These are phyloP conservation scores for Onychostruthus taczanowskii DNA, from an alignment of 2,113 vertebrate species.

Conservation along the genomic window DNA sequence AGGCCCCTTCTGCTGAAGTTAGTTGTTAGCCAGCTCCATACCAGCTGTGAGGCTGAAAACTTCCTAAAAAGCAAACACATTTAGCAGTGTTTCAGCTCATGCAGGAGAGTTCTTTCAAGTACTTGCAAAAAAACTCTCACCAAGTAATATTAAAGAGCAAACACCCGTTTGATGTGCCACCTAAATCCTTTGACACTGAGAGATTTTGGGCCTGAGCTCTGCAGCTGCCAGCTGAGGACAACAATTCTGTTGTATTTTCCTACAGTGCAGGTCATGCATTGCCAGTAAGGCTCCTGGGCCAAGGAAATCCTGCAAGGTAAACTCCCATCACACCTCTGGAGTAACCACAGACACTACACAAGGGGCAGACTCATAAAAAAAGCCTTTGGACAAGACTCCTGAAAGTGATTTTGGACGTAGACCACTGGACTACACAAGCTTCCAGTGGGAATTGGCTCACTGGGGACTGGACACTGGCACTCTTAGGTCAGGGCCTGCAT, in stretches of 20 bases:
- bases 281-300: background rate
- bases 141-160: background rate
- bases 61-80: background rate
- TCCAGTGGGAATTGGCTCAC: background rate
- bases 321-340: background rate
- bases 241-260: rapidly evolving
- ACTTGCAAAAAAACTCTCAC: background rate
- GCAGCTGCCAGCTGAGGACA: background rate
- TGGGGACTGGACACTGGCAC: background rate
- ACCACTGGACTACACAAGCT: background rate
- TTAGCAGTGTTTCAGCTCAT: background rate
- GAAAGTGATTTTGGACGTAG: background rate
- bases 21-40: background rate
- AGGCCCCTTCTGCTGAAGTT: background rate
- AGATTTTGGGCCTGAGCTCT: background rate
- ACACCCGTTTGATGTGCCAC: background rate
- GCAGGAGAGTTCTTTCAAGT: background rate
- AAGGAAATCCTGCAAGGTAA: background rate
- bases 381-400: background rate
- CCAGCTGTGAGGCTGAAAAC: background rate
- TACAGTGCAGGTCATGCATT: rapidly evolving
- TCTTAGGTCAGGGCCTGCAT: background rate
- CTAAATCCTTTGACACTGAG: background rate
- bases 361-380: background rate
- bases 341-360: background rate